Evolutionary conservation across 2,888 invertebrate species (phyloP).

Genomic region (Choreutis nemorana): DNA sequence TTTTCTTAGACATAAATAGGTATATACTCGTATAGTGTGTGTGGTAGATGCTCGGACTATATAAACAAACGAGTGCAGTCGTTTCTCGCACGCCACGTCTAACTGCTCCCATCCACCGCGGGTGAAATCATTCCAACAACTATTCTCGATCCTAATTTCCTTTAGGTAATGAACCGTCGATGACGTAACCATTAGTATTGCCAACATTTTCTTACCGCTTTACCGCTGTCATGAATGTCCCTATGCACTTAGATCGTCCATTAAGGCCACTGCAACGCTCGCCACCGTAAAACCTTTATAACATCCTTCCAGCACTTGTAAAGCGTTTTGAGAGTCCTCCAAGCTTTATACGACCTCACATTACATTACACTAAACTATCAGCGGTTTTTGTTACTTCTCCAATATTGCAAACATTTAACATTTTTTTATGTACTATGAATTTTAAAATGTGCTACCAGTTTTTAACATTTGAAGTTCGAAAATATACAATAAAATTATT

Average conservation of each 20-base stretch:
- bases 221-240: constrained; percentile 50
- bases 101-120: too few relatives aligned
- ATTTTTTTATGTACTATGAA: too few relatives aligned
- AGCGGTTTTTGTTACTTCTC: constrained; percentile 13
- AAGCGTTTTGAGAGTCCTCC: constrained; percentile 55
- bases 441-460: too few relatives aligned
- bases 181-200: constrained; percentile 27
- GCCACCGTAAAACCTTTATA: constrained; percentile 64
- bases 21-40: too few relatives aligned
- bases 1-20: too few relatives aligned
- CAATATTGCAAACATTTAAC: too few relatives aligned
- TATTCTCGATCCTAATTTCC: constrained; percentile 15
- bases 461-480: too few relatives aligned
- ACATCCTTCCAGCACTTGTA: constrained; percentile 65
- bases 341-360: constrained; percentile 49
- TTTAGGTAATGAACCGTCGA: constrained; percentile 31
- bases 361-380: constrained; percentile 40
- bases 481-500: too few relatives aligned
- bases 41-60: too few relatives aligned
- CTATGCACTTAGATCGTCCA: constrained; percentile 64
- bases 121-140: constrained; percentile 15
- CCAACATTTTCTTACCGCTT: constrained; percentile 25
- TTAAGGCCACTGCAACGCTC: constrained; percentile 58
- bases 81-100: too few relatives aligned
- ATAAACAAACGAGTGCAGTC: too few relatives aligned